Evolutionary conservation across 2,888 invertebrate species (phyloP), one percentile per base, ranked within the genome.

Genomic region (Sarcophaga rosellei): DNA sequence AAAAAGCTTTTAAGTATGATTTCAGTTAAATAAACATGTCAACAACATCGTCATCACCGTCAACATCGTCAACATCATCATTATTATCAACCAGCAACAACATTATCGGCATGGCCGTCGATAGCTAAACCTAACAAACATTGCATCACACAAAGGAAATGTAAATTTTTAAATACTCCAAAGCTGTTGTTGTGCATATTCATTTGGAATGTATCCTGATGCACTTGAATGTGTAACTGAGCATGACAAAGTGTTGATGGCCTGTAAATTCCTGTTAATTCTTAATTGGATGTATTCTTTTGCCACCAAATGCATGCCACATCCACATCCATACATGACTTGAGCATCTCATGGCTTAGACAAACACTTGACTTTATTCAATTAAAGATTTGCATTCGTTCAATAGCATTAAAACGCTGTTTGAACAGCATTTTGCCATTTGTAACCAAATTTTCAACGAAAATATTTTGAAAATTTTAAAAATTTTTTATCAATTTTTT

Each of bases 11-110:
- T 79, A 84, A 79, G 84, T 75, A 75, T 70, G 79, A 84, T 47
- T 80, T 79, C 57, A 79, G 84, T 84, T 80, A 84, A 84, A 76
- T 80, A 76, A 84, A 84, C 62, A 80, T 75, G 69, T 69, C 79
- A 84, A 65, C 72, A 20, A 17, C 44, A 61, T 21, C 25, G n/a
- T 11, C 25, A 35, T 10, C 25, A 53, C 57, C 35, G n/a, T 53
- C 25, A 17, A n/a, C n/a, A 70, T 25, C 57, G 25, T 70, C 69
- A 11, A 4, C n/a, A 35, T 35, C 8, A 35, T 59, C 25, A 62
- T 17, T 3, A n/a, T 17, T 10, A 35, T 8, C 35, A 35, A 0
- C 35, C 35, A 35, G 2, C 35, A 35, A 25, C 35, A 35, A 10
- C 6, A 35, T 35, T 6, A 35, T 35, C 35, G 6, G 35, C 35